Evolutionary conservation across 2,888 invertebrate genomes (phyloP).

Genomic region (Kryphioiulus occultus): DNA sequence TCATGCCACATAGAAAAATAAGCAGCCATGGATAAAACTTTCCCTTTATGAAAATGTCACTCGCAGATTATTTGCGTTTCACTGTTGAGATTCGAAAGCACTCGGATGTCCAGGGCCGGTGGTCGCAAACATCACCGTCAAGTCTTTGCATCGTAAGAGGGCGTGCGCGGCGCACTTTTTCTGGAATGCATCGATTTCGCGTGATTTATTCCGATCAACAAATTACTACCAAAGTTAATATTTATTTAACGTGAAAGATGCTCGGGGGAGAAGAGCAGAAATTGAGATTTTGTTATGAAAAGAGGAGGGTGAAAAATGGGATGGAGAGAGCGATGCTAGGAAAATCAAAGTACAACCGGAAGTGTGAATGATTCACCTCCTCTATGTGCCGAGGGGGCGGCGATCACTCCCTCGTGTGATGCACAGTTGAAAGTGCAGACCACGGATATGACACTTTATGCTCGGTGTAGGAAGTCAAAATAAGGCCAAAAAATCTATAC

Average conservation of each 20-base stretch:
- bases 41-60: neutral
- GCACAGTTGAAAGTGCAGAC: neutral
- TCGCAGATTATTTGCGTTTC: neutral
- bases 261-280: neutral
- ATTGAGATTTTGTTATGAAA: slow-evolving; percentile 9
- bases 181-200: neutral
- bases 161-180: neutral
- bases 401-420: neutral
- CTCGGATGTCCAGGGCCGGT: neutral
- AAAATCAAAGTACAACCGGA: slow-evolving; percentile 1
- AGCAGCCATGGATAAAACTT: too few species aligned
- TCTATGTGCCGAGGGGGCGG: neutral
- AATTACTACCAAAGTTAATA: neutral
- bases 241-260: neutral
- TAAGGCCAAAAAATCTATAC: too few species aligned
- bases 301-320: slow-evolving; percentile 11
- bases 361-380: slow-evolving; percentile 22
- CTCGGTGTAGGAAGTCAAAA: neutral
- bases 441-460: neutral
- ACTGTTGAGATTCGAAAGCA: neutral
- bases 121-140: too few species aligned
- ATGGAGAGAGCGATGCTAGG: slow-evolving; percentile 18
- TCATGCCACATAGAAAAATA: too few species aligned
- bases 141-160: neutral
- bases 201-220: neutral